Conservation (phyloP, 2,113 vertebrate genomes). For the Pitta sordida region DNA sequence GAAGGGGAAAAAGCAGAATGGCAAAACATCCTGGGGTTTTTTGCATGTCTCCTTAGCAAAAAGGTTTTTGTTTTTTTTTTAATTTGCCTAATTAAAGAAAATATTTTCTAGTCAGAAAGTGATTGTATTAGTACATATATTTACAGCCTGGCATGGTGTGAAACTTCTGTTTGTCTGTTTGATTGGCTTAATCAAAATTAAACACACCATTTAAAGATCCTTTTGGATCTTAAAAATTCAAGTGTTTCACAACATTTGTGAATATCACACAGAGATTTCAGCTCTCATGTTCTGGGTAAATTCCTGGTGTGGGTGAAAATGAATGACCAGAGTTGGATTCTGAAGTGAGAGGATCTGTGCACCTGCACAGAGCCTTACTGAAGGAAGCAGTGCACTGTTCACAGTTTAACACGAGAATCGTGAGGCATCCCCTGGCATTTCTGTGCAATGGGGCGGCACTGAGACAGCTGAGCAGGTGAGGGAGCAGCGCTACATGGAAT, state of each 20-base stretch:
- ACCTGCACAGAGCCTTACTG: background rate
- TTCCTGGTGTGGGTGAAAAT: background rate
- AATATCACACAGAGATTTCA: background rate
- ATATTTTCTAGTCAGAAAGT: background rate
- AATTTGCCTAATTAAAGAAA: background rate
- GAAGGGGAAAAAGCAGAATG: background rate
- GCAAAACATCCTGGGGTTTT: background rate
- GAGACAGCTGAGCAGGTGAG: background rate
- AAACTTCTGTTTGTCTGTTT: background rate
- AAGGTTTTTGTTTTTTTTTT: background rate
- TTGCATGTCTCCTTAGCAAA: background rate
- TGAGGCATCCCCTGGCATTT: background rate
- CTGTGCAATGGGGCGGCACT: background rate
- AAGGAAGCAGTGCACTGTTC: background rate
- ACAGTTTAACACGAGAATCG: background rate
- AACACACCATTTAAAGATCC: background rate
- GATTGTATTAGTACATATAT: too few species aligned
- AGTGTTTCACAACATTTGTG: background rate
- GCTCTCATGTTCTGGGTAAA: background rate
- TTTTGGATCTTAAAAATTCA: background rate
- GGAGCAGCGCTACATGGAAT: background rate
- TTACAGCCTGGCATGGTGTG: background rate
- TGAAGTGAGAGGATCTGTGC: background rate
- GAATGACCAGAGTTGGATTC: background rate
- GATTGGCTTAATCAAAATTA: background rate